Base-by-base conservation (phyloP, 2,113 vertebrate species). In the Prinia subflava region DNA sequence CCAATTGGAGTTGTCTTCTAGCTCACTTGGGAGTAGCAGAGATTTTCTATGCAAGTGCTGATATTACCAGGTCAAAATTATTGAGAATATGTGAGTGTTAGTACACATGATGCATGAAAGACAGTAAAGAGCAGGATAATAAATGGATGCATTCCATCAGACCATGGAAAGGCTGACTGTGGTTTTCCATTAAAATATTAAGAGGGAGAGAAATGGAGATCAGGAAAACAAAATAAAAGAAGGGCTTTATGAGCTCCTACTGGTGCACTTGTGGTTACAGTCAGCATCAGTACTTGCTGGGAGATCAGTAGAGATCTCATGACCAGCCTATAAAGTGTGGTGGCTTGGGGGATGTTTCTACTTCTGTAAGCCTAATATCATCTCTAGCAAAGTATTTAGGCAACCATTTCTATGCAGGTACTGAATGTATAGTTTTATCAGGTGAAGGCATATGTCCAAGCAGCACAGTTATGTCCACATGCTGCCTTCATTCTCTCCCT, bases 51-150 rank as follows among this genome's bases (percentile, higher is more conserved):
- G 68, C 46, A 81, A 77, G 64, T 56, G 15, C 21, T 87, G 37
- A 19, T 86, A 25, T 91, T 87, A 30, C 21, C 27, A 31, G 68
- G 37, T 15, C 9, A 4, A 83, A 83, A 60, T 87, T 76, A 33
- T 37, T 69, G 41, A 41, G 44, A 50, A 33, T 69, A 33, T 24
- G 8, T 52, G 8, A 23, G 6, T 41, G 33, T 83, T 55, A 33
- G 7, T 60, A 27, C 13, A 24, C 53, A 41, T 1, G 0, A 41
- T 1, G 0, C 18, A 13, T 41, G 22, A 37, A 81, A 86, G 21
- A 80, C 3, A 1, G 25, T 42, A 37, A 78, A 75, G 35, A 67
- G 13, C 53, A 27, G 63, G 28, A 44, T 20, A 39, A n/a, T 68
- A 75, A 55, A 46, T 15, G 46, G 37, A 41, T 57, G 6, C 8